phyloP scores from a whole-genome alignment of 2,797 vertebrate genomes.

The Lagodon rhomboides region DNA sequence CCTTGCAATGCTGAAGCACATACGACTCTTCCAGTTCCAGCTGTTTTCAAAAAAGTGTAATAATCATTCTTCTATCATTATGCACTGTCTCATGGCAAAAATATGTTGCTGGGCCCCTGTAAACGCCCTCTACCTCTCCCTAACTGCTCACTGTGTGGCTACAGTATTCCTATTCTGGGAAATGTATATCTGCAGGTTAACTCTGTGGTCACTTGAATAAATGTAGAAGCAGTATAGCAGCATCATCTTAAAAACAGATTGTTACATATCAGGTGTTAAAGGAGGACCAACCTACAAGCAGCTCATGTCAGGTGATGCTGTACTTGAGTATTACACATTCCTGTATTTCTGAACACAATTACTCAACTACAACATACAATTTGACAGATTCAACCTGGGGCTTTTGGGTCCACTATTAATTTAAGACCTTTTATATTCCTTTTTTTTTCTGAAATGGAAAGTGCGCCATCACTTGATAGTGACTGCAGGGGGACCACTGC shows the following conservation, averaged over 20 bases:
- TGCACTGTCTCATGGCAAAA: not conserved
- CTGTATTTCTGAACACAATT: not conserved
- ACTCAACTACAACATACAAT: not conserved
- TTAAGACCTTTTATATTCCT: not conserved
- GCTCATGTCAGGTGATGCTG: not conserved
- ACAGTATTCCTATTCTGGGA: not conserved
- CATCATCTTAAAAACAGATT: not conserved
- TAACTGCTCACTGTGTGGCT: not conserved
- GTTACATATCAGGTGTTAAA: not conserved
- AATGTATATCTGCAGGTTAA: not conserved
- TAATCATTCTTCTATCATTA: not conserved
- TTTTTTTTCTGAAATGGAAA: constrained; percentile 9
- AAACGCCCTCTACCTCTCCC: no score
- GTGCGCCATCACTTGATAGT: not conserved
- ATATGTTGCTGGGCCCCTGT: not conserved
- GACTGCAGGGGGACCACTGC: not conserved
- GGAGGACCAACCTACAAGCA: not conserved
- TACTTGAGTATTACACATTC: not conserved
- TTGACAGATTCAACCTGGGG: not conserved
- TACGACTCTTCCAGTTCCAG: not conserved
- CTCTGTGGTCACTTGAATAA: not conserved
- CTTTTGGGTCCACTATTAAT: not conserved
- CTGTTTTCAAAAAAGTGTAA: not conserved
- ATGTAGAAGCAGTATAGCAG: not conserved
- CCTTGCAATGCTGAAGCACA: not conserved